A percentile compares a stretch with the other conserved stretches of the same genome.
These are phyloP conservation scores for Leucophora obtusa DNA, from an alignment of 2,888 invertebrate species.

Conservation along the genomic window DNA sequence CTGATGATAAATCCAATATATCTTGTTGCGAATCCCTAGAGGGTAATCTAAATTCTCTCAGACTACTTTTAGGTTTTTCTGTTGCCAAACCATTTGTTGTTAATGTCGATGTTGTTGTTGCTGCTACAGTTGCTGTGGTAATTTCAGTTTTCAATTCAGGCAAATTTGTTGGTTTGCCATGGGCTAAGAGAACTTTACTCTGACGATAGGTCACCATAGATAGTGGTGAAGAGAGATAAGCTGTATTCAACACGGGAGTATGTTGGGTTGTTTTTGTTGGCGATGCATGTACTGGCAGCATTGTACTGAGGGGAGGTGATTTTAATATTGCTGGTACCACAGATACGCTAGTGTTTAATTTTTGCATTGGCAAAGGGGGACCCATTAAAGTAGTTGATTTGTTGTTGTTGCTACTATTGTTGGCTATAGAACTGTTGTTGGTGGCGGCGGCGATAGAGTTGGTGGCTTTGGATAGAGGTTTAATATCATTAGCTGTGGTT, in stretches of 20 bases:
- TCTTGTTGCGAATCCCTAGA: constrained; percentile 79
- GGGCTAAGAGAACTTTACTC: constrained; percentile 55
- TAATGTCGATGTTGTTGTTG: constrained; percentile 19
- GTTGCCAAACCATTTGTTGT: constrained; percentile 53
- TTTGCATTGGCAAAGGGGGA: constrained; percentile 80
- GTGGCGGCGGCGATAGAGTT: constrained; percentile 52
- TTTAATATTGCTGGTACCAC: constrained; percentile 64
- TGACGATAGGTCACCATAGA: constrained; percentile 54
- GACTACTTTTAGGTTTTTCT: constrained; percentile 70
- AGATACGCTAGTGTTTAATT: constrained; percentile 76
- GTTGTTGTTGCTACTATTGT: constrained; percentile 37
- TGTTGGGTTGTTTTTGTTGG: not conserved
- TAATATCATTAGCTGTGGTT: constrained; percentile 37
- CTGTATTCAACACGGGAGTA: constrained; percentile 33
- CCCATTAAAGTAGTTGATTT: constrained; percentile 78
- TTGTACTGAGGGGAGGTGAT: constrained; percentile 58
- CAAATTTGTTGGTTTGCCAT: constrained; percentile 47
- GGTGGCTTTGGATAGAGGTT: constrained; percentile 51
- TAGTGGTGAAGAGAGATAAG: constrained; percentile 51
- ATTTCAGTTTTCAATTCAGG: constrained; percentile 38
- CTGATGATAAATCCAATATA: constrained; percentile 80
- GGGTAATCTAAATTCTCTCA: constrained; percentile 75
- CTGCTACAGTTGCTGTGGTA: not conserved
- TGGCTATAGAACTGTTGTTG: constrained; percentile 63
- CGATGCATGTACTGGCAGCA: constrained; percentile 16